A percentile compares a stretch with the other conserved stretches of the same genome.
phyloP scores from a whole-genome alignment of 2,113 vertebrate species.

The Circaetus gallicus region DNA sequence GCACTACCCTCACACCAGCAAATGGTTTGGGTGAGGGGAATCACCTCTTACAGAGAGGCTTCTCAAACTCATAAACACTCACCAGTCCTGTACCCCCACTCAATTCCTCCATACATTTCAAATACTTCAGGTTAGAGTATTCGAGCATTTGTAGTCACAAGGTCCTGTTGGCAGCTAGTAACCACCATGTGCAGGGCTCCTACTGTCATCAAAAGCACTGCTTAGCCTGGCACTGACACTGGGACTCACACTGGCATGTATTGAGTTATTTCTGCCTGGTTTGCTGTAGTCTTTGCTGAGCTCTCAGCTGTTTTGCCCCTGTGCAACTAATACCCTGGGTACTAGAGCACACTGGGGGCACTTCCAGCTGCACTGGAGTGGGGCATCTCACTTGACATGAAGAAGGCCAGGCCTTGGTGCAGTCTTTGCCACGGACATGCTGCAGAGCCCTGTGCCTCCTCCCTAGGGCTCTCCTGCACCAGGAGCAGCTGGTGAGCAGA shows the following conservation, averaged over 20 bases:
- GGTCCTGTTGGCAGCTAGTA: neutral
- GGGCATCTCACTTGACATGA: accelerated
- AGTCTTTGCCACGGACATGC: accelerated
- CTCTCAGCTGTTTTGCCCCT: neutral
- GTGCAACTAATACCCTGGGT: accelerated
- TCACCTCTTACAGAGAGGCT: neutral
- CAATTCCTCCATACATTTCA: neutral
- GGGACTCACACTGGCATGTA: neutral
- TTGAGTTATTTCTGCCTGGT: neutral
- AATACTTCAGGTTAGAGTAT: neutral
- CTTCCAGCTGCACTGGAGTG: neutral
- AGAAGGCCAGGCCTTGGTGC: neutral
- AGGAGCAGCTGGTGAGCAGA: conserved; percentile 50
- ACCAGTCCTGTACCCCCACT: neutral
- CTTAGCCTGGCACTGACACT: neutral
- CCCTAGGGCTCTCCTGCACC: neutral
- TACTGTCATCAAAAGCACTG: neutral
- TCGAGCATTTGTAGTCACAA: neutral
- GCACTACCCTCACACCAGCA: neutral
- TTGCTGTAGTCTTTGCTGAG: neutral
- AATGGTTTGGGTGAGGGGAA: neutral
- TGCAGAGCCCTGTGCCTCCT: neutral
- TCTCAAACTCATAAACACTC: neutral
- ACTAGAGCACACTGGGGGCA: neutral
- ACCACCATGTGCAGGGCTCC: neutral